Evolutionary conservation across 2,888 invertebrate species (phyloP), one percentile per base, ranked within the genome.

Genomic region (Helleia helle): DNA sequence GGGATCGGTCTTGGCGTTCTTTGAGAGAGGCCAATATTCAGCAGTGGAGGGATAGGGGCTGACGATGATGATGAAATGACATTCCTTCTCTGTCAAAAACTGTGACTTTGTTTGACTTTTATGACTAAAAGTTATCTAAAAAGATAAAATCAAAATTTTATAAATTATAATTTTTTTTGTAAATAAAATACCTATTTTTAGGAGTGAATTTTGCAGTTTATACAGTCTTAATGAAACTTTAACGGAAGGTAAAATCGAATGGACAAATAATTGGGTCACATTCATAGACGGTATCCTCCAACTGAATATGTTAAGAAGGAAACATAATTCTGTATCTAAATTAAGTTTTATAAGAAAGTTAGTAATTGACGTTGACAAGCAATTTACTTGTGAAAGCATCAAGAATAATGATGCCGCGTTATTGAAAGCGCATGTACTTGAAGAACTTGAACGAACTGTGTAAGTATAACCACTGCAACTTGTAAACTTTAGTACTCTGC

Each of bases 221-320:
- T 34, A 54, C n/a, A 50, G 49, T 6, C 47, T 55, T 0, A 59
- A 68, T 30, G 40, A 50, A 4, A 50, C 61, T 1, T 42, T 71
- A 4, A 65, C 60, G 1, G 52, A 59, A 27, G 86, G 79, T 13
- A 46, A 64, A 34, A 50, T 88, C 3, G 57, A 65, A 25, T 94
- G 93, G 93, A 81, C 86, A 12, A 87, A 88, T 39, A 92, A 93
- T 62, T 96, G 95, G 94, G 89, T 91, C 0, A 88, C 92, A 2
- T 90, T 93, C 52, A 81, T 96, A 54, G 95, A 96, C 65, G 91
- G 91, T 0, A 88, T 96, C 86, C 68, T 96, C 8, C 96, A 96
- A 71, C 86, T 93, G 43, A 85, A 88, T 38, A 83, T 90, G n/a
- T 58, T 93, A n/a, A 86, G 87, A 17, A 74, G 87, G 31, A 75